Conservation (phyloP, 2,797 vertebrate genomes). For the Catostomus latipinnis region DNA sequence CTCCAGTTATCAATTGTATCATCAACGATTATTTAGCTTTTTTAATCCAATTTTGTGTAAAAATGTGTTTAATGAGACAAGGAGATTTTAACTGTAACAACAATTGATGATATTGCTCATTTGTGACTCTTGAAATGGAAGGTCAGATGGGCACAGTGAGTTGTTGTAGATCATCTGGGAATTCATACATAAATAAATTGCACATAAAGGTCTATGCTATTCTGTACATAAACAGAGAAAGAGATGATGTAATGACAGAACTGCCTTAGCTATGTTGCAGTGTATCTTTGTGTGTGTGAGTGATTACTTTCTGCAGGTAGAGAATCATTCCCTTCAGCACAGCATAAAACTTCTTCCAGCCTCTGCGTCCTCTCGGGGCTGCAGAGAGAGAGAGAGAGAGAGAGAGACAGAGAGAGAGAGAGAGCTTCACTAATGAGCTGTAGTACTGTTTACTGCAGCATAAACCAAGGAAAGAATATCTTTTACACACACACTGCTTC, state of each 20-base stretch:
- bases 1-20: no score
- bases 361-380: constrained; percentile 94
- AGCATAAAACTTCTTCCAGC: constrained; percentile 99
- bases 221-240: constrained; percentile 2
- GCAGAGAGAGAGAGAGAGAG: background rate
- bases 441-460: constrained; percentile 29
- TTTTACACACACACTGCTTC: background rate
- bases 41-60: no score
- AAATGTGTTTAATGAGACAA: background rate
- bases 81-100: background rate
- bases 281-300: constrained; percentile 1
- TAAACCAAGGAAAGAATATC: constrained; percentile 28
- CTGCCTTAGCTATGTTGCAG: constrained; percentile 25
- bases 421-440: constrained; percentile 41
- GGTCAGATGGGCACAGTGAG: background rate
- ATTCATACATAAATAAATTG: background rate
- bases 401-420: no score
- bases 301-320: constrained; percentile 94
- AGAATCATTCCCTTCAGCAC: constrained; percentile 96
- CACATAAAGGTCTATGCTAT: background rate
- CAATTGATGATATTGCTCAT: background rate
- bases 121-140: background rate
- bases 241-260: background rate
- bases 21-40: no score
- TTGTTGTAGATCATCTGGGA: background rate